Evolutionary conservation across 92 coral and sea anemone genomes (phyloP).

Genomic region (Palythoa heliodiscus): DNA sequence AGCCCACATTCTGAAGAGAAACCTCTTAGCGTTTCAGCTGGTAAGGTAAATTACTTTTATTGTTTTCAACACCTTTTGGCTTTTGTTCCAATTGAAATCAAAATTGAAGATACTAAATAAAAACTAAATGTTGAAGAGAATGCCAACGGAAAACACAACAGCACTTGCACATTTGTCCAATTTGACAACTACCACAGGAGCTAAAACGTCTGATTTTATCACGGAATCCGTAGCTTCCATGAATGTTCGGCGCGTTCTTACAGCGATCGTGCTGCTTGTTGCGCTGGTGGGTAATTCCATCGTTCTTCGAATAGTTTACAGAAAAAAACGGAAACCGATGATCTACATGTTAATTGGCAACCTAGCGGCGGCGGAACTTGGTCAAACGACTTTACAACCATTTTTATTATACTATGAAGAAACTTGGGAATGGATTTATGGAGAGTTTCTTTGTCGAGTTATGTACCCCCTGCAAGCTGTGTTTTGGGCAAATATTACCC

Average conservation of each 20-base stretch:
- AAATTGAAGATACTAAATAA: background rate
- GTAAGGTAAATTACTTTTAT: background rate
- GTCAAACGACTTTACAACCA: slow-evolving; percentile 24
- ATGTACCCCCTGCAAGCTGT: slow-evolving; percentile 34
- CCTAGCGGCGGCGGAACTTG: slow-evolving; percentile 30
- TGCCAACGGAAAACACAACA: background rate
- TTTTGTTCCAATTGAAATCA: background rate
- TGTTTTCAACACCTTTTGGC: background rate
- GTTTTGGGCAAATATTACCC: slow-evolving; percentile 28
- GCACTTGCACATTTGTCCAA: background rate
- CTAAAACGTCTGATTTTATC: background rate
- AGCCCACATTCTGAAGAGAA: background rate
- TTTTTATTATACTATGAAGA: slow-evolving; percentile 28
- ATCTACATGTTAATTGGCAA: slow-evolving; percentile 34
- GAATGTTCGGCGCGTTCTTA: background rate
- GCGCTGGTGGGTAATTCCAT: slow-evolving; percentile 24
- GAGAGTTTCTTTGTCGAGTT: slow-evolving; percentile 33
- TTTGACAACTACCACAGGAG: background rate
- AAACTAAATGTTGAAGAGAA: background rate
- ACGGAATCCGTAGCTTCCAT: background rate
- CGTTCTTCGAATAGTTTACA: slow-evolving; percentile 21
- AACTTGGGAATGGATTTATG: slow-evolving; percentile 37
- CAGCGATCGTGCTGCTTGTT: slow-evolving; percentile 1
- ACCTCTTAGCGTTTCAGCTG: background rate
- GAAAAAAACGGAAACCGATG: slow-evolving; percentile 8